phyloP scores from a whole-genome alignment of 2,888 invertebrate genomes.

The Bibio marci region DNA sequence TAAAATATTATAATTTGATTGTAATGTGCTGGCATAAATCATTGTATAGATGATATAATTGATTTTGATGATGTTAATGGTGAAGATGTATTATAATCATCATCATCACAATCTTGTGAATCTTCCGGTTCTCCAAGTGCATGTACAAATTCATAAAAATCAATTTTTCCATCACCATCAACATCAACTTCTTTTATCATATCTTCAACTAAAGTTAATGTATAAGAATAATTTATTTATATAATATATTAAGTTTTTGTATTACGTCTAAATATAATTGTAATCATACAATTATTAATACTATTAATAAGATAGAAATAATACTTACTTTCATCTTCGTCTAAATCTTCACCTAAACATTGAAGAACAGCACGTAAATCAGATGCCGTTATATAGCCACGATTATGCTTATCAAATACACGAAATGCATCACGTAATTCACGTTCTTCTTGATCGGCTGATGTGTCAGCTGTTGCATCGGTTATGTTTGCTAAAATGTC shows the following conservation, averaged over 20 bases:
- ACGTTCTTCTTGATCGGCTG: constrained; percentile 64
- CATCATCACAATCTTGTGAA: constrained; percentile 56
- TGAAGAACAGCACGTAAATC: constrained; percentile 74
- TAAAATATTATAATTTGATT: no score
- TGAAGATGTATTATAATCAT: constrained; percentile 32
- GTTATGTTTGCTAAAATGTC: constrained; percentile 63
- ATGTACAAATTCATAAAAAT: constrained; percentile 75
- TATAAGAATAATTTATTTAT: no score
- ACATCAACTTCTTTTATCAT: constrained; percentile 95
- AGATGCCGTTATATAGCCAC: constrained; percentile 79
- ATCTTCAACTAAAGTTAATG: constrained; percentile 60
- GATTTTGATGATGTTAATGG: constrained; percentile 27
- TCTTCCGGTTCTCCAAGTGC: constrained; percentile 76
- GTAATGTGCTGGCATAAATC: no score
- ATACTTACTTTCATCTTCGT: constrained; percentile 74
- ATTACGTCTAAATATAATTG: neutral
- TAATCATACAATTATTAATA: neutral
- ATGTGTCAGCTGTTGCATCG: constrained; percentile 43
- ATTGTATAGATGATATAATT: constrained; percentile 7
- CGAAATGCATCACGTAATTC: constrained; percentile 73
- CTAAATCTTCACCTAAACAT: constrained; percentile 74
- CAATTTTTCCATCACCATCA: constrained; percentile 84
- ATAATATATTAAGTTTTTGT: constrained; percentile 3
- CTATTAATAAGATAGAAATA: neutral
- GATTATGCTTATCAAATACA: constrained; percentile 80